These are phyloP conservation scores for Heloderma charlesbogerti DNA, from an alignment of 2,113 vertebrate genomes.

Conservation along the genomic window DNA sequence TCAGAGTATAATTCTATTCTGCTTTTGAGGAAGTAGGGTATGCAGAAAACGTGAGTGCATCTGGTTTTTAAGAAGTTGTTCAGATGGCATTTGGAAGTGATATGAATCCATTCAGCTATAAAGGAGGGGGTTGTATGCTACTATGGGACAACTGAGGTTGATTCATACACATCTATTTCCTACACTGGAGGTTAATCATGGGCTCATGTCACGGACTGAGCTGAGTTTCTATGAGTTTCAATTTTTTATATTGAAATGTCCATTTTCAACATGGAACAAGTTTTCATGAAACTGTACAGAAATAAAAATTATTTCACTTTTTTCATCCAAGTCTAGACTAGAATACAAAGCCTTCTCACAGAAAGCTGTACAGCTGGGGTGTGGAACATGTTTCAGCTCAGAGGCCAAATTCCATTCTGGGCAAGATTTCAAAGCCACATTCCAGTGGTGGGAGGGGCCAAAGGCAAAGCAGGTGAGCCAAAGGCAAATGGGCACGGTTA, in stretches of 20 bases:
- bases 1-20: constrained; percentile 13
- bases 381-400: too few relatives aligned
- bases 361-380: too few relatives aligned
- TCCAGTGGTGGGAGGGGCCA: too few relatives aligned
- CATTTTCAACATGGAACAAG: neutral
- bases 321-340: neutral
- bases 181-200: neutral
- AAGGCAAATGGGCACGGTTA: too few relatives aligned
- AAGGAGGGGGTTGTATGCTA: neutral
- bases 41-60: neutral
- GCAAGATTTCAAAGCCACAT: too few relatives aligned
- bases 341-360: too few relatives aligned
- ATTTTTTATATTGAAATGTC: neutral
- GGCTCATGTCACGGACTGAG: too few relatives aligned
- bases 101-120: neutral
- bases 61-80: constrained; percentile 8
- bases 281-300: neutral
- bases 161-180: neutral
- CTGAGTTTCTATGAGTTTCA: neutral
- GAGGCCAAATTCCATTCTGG: too few relatives aligned
- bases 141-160: too few relatives aligned
- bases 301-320: neutral
- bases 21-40: neutral
- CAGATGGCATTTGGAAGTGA: neutral
- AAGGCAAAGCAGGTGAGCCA: too few relatives aligned